Conservation (phyloP, 2,113 vertebrate species). For the Vulpes ferrilata region DNA sequence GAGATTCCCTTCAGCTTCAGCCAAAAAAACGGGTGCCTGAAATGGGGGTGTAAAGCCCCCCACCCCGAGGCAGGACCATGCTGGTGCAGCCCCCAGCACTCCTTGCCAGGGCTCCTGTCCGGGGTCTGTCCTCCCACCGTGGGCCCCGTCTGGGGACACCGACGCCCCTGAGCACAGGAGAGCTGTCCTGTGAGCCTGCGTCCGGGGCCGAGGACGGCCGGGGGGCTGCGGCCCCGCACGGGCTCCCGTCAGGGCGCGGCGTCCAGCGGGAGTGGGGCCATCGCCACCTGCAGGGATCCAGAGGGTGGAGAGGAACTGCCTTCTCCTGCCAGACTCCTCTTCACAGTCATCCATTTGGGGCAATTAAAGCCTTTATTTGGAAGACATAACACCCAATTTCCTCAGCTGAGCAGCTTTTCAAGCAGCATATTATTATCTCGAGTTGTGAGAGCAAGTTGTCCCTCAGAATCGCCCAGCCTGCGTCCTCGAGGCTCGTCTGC, state of each 20-base stretch:
- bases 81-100: neutral
- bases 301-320: neutral
- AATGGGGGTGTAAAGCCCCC: neutral
- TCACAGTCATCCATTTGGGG: neutral
- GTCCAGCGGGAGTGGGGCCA: rapidly evolving
- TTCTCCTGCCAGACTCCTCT: neutral
- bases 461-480: neutral
- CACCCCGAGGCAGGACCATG: neutral
- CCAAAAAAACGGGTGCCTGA: neutral
- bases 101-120: neutral
- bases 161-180: neutral
- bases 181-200: neutral
- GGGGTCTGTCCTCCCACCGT: neutral
- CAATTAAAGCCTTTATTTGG: neutral
- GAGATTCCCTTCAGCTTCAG: neutral
- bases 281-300: neutral
- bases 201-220: neutral
- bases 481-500: neutral
- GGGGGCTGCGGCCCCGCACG: neutral
- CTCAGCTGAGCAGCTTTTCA: neutral
- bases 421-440: neutral
- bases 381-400: neutral
- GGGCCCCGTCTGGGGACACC: rapidly evolving
- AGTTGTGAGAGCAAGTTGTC: neutral
- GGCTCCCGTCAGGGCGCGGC: neutral